Percentiles rank a stretch among this genome's conserved stretches.
Evolutionary conservation across 1,140 invertebrate species (phyloP).

Genomic region (Drosophila pallidifrons): DNA sequence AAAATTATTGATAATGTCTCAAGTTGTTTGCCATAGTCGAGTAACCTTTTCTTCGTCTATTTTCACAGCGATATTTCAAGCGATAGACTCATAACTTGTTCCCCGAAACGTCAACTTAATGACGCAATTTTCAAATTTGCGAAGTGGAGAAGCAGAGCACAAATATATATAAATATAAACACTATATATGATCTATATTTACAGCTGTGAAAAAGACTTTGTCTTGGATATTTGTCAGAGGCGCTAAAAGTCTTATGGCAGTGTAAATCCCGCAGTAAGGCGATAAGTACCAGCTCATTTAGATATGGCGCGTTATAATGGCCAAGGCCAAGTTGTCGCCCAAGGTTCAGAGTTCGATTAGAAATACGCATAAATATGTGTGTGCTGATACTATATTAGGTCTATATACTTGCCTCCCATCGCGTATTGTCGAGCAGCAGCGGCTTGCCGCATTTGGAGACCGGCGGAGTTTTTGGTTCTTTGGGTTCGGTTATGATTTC

Average conservation of each 20-base stretch:
- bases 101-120: conserved; percentile 7
- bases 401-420: conserved; percentile 82
- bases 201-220: conserved; percentile 2
- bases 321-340: conserved; percentile 27
- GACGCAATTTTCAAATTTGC: conserved; percentile 14
- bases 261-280: conserved; percentile 12
- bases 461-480: conserved; percentile 64
- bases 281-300: conserved; percentile 14
- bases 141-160: not conserved
- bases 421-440: conserved; percentile 77
- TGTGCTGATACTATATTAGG: not conserved
- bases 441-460: conserved; percentile 82
- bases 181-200: not conserved
- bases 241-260: conserved; percentile 3
- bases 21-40: not conserved
- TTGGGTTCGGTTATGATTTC: conserved; percentile 79
- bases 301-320: conserved; percentile 17
- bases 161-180: no score
- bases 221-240: not conserved
- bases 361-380: not conserved
- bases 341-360: conserved; percentile 13
- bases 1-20: conserved; percentile 1
- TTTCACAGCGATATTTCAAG: not conserved
- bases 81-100: conserved; percentile 17
- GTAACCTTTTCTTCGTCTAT: not conserved